phyloP scores from a whole-genome alignment of 2,888 invertebrate species.

The Dysmachus trigonus region DNA sequence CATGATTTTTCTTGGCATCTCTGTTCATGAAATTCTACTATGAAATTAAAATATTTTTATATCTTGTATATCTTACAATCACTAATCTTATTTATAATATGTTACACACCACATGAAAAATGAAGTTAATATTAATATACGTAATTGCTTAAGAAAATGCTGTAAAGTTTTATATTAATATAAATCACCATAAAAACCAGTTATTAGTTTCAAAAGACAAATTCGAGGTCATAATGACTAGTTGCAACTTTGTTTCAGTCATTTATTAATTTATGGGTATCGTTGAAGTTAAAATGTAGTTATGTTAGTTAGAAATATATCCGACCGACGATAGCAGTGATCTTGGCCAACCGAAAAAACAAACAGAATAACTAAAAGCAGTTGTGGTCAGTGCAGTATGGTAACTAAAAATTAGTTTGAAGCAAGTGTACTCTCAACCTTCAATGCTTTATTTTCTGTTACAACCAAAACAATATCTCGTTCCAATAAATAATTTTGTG shows the following conservation, averaged over 20 bases:
- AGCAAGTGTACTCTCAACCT: no score
- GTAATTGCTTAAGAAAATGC: background rate
- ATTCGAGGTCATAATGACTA: background rate
- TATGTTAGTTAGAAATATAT: background rate
- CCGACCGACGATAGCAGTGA: background rate
- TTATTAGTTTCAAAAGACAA: background rate
- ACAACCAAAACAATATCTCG: no score
- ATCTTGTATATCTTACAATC: background rate
- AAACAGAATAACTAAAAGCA: background rate
- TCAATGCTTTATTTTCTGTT: no score
- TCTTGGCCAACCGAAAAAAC: background rate
- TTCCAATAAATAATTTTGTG: no score
- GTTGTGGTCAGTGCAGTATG: no score
- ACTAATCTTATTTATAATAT: background rate
- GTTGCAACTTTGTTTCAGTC: background rate
- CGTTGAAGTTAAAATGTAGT: background rate
- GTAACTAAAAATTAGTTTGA: no score
- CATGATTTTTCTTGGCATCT: background rate
- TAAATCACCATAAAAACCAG: background rate
- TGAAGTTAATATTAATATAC: background rate
- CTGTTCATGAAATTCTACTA: background rate
- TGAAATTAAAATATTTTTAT: background rate
- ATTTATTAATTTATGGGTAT: background rate
- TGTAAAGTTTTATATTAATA: background rate
- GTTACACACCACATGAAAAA: background rate